Conservation (phyloP, 2,113 vertebrate genomes). For the Melanotaenia duboulayi region DNA sequence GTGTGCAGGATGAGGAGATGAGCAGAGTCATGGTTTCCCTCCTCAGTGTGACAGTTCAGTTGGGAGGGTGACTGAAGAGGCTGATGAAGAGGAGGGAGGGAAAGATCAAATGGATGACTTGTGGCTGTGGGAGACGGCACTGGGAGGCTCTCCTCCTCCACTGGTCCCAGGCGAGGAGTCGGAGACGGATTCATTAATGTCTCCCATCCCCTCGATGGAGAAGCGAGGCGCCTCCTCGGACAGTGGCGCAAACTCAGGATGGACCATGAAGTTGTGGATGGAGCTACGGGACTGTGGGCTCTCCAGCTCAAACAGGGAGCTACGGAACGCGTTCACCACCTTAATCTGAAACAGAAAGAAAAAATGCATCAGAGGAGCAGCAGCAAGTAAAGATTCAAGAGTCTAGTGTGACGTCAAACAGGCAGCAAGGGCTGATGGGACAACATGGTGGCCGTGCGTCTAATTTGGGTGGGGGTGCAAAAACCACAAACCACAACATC, state of each 20-base stretch:
- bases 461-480: constrained; percentile 22
- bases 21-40: constrained; percentile 50
- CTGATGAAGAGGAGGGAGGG: constrained; percentile 40
- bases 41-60: constrained; percentile 53
- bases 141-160: constrained; percentile 59
- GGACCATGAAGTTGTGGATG: constrained; percentile 98
- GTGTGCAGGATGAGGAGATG: constrained; percentile 44
- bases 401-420: not conserved
- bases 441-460: not conserved
- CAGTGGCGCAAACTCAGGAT: constrained; percentile 90
- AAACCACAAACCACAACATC: constrained; percentile 37
- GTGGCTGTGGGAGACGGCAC: constrained; percentile 80
- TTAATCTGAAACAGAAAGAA: constrained; percentile 87
- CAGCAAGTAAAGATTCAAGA: too few relatives aligned
- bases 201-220: constrained; percentile 81
- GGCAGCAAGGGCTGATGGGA: constrained; percentile 38
- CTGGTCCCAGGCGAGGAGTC: constrained; percentile 61
- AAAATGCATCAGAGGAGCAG: not conserved
- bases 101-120: constrained; percentile 78
- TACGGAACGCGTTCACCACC: constrained; percentile 98
- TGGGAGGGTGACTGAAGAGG: constrained; percentile 54
- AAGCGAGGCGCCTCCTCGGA: constrained; percentile 88
- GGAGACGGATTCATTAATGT: constrained; percentile 80
- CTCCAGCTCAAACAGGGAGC: constrained; percentile 91
- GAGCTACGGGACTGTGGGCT: constrained; percentile 91